Evolutionary conservation across 2,113 vertebrate species (phyloP), one percentile per base, ranked within the genome.

Genomic region (Helogale parvula): DNA sequence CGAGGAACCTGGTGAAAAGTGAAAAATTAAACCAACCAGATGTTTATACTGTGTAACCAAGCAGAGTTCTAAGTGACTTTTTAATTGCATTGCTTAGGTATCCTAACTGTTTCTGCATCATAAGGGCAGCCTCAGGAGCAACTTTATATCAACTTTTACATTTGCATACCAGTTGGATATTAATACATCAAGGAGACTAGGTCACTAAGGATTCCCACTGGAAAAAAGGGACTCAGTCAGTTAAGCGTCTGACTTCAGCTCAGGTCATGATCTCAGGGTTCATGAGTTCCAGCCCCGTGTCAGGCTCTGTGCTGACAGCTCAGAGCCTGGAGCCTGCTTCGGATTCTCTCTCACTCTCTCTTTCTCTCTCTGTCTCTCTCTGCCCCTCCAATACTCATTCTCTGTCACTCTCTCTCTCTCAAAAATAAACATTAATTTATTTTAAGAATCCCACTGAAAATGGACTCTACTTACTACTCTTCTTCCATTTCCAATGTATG

Each of bases 21-120:
- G 19, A 90, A 94, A 96, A 91, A 74, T 60, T 91, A 93, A 96
- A 83, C 94, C 21, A 92, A 65, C 66, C 77, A 92, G 27, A 66
- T 89, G 21, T 77, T 95, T 89, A 92, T 35, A 71, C 35, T 63
- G 60, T 57, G 4, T 52, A 87, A 83, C 27, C 35, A 93, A 95
- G 45, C 17, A 90, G n/a, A 54, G 23, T 45, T 94, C 76, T 41
- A 82, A 68, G 47, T 69, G 81, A 80, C 54, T 52, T 93, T 95
- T 80, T 90, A 52, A 87, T 80, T 88, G 29, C 47, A 83, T 52
- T 93, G 7, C 81, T 2, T 88, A 93, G 25, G 69, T 54, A 21
- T 35, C 91, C 14, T 85, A 27, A 60, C 63, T 80, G 4, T 83
- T 88, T 33, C 1, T 35, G 11, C 1, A 11, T 86, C 29, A 47